phyloP scores from a whole-genome alignment of 1,140 invertebrate species.

The Macrobrachium rosenbergii region DNA sequence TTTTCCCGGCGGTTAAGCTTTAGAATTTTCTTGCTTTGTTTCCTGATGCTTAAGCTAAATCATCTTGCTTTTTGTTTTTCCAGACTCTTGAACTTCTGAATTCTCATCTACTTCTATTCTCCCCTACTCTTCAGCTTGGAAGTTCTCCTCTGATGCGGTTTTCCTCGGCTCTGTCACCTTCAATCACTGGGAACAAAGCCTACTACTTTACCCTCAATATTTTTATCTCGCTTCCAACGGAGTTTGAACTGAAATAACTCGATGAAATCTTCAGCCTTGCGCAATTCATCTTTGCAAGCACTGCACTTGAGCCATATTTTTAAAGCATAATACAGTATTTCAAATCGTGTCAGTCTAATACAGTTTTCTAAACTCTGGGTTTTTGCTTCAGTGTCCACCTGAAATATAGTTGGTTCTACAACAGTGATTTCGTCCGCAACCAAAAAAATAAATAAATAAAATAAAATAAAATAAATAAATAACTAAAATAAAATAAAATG shows the following conservation, averaged over 20 bases:
- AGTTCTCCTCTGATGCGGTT: background rate
- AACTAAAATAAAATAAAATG: no score
- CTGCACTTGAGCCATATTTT: background rate
- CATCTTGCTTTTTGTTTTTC: no score
- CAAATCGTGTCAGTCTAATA: no score
- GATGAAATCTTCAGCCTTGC: background rate
- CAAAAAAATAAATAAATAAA: no score
- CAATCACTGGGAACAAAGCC: background rate
- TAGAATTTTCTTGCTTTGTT: background rate
- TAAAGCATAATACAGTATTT: no score
- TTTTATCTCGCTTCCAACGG: background rate
- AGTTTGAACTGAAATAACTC: no score
- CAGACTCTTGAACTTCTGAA: background rate
- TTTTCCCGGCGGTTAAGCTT: no score
- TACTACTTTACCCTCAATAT: background rate
- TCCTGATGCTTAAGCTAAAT: background rate
- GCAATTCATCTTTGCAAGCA: background rate
- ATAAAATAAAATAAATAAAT: no score
- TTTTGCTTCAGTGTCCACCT: no score
- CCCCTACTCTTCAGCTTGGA: slow-evolving; percentile 1
- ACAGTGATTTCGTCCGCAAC: no score
- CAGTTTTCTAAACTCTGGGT: no score
- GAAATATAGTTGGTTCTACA: no score
- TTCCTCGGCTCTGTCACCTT: background rate
- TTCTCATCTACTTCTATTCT: background rate